Percentiles rank a stretch among this genome's conserved stretches.
phyloP scores from a whole-genome alignment of 1,140 invertebrate genomes.

The Protaetia brevitarsis region DNA sequence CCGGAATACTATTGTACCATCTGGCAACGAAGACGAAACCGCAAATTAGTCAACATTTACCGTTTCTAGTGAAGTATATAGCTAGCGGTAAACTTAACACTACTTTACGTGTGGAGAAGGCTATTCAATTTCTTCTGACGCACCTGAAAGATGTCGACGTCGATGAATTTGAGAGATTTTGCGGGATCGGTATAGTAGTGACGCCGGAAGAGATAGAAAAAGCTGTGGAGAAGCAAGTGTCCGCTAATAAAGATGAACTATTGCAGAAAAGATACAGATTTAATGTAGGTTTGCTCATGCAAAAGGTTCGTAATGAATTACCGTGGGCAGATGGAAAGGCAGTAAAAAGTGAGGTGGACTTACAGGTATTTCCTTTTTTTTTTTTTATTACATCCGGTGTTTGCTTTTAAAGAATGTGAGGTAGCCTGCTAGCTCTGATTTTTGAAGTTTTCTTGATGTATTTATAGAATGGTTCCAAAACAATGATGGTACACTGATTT shows the following conservation, averaged over 20 bases:
- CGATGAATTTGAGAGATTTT: constrained; percentile 73
- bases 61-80: constrained; percentile 76
- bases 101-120: constrained; percentile 82
- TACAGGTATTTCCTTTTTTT: constrained; percentile 66
- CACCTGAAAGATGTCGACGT: constrained; percentile 64
- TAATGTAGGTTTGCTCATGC: constrained; percentile 81
- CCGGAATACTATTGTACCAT: constrained; percentile 77
- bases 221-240: constrained; percentile 69
- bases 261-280: constrained; percentile 82
- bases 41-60: constrained; percentile 66
- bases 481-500: too few species aligned
- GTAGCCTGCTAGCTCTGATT: too few species aligned
- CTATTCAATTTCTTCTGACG: constrained; percentile 78
- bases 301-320: constrained; percentile 73
- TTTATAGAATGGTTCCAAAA: not conserved
- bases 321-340: constrained; percentile 95
- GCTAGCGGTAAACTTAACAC: constrained; percentile 76
- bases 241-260: constrained; percentile 68
- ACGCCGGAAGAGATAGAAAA: constrained; percentile 87
- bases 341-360: constrained; percentile 90
- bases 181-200: constrained; percentile 85
- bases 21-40: constrained; percentile 87
- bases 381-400: not conserved
- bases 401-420: too few species aligned
- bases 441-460: too few species aligned